These are phyloP conservation scores for Dicerorhinus sumatrensis DNA, from an alignment of 2,113 vertebrate species.

Conservation along the genomic window DNA sequence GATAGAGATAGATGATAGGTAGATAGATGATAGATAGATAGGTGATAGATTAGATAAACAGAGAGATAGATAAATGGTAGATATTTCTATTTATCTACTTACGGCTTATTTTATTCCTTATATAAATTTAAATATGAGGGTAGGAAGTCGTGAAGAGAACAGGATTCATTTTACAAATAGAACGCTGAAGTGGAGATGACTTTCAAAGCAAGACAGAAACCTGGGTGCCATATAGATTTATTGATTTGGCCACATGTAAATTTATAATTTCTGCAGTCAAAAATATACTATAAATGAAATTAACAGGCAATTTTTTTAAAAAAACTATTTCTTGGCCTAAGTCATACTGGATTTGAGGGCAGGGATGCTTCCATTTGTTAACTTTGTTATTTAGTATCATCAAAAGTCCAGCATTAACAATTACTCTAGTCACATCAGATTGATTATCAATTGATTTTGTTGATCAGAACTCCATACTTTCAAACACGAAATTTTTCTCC, in stretches of 20 bases:
- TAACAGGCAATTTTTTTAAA: background rate
- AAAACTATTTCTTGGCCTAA: background rate
- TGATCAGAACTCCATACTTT: background rate
- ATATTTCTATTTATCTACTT: background rate
- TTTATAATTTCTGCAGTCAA: background rate
- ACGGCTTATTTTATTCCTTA: background rate
- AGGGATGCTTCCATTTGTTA: too few relatives aligned
- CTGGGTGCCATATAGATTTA: fast-evolving
- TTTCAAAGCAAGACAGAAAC: background rate
- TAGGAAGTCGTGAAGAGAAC: background rate
- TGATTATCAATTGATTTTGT: fast-evolving
- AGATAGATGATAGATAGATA: background rate
- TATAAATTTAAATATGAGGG: background rate
- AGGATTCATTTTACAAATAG: background rate
- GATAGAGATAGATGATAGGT: background rate
- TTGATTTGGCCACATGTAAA: background rate
- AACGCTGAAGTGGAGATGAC: background rate
- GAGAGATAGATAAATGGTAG: background rate
- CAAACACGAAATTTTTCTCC: background rate
- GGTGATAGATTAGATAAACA: too few relatives aligned
- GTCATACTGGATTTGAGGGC: background rate
- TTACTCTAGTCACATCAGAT: too few relatives aligned
- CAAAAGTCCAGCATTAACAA: background rate
- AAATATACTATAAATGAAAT: background rate
- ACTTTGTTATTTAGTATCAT: background rate